Conservation (phyloP, 2,888 invertebrate genomes). For the Cephus pygmeus region DNA sequence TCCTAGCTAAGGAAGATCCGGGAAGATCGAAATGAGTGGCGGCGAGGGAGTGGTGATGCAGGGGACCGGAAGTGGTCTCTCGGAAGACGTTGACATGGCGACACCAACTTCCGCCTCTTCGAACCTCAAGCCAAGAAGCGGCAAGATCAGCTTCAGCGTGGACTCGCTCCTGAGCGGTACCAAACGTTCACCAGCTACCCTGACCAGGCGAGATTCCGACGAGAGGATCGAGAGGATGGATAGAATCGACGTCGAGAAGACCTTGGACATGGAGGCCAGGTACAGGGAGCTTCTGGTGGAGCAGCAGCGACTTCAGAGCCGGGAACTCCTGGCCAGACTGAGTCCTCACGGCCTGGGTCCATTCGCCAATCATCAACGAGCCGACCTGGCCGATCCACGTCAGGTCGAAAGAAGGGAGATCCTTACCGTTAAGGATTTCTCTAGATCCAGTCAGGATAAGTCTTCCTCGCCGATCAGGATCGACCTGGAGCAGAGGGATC, state of each 20-base stretch:
- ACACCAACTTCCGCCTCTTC: constrained; percentile 58
- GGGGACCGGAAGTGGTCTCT: constrained; percentile 34
- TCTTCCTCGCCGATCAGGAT: constrained; percentile 54
- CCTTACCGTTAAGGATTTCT: constrained; percentile 59
- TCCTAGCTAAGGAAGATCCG: constrained; percentile 9
- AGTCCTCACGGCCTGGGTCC: constrained; percentile 53
- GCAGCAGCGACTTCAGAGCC: constrained; percentile 56
- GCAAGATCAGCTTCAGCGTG: constrained; percentile 80
- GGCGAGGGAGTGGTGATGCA: constrained; percentile 14
- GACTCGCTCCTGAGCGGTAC: constrained; percentile 72
- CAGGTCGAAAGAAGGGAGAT: constrained; percentile 43
- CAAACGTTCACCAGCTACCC: constrained; percentile 38
- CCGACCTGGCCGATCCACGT: constrained; percentile 28
- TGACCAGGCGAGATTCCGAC: constrained; percentile 20
- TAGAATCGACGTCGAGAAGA: constrained; percentile 44
- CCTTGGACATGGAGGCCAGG: constrained; percentile 53
- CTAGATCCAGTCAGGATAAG: constrained; percentile 52
- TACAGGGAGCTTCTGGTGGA: constrained; percentile 57
- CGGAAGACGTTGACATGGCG: constrained; percentile 55
- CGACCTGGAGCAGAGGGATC: constrained; percentile 39
- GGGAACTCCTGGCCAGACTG: constrained; percentile 55
- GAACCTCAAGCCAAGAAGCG: constrained; percentile 56
- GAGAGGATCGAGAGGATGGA: constrained; percentile 22
- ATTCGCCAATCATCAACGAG: constrained; percentile 42
- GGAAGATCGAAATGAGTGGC: constrained; percentile 12